Percentiles rank a stretch among this genome's conserved stretches.
phyloP scores from a whole-genome alignment of 2,888 invertebrate species.

The Tanypteryx hageni region DNA sequence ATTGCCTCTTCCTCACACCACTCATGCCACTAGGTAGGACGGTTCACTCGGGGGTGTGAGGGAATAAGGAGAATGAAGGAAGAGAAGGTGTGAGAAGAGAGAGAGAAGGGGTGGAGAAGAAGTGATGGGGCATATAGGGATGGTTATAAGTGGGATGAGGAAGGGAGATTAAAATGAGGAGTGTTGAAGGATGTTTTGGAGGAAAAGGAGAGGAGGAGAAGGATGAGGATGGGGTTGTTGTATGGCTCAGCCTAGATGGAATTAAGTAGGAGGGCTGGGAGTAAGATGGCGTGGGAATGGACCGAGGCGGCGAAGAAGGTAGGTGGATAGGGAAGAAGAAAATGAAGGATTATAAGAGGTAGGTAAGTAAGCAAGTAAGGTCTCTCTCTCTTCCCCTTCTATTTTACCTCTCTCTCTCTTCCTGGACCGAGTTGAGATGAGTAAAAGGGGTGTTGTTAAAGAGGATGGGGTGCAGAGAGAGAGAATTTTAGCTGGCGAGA shows the following conservation, averaged over 20 bases:
- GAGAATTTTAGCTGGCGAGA: not conserved
- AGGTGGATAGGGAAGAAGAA: not conserved
- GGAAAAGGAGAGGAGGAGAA: not conserved
- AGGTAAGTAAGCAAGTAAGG: too few species aligned
- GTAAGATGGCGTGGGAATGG: not conserved
- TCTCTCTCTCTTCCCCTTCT: not conserved
- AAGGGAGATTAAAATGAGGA: constrained; percentile 3
- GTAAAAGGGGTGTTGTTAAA: not conserved
- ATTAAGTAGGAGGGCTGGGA: not conserved
- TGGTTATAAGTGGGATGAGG: not conserved
- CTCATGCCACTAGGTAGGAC: not conserved
- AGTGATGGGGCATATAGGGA: not conserved
- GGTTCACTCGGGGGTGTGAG: not conserved
- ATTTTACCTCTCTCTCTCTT: not conserved
- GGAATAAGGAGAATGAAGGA: not conserved
- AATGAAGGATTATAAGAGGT: not conserved
- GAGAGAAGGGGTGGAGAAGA: too few species aligned
- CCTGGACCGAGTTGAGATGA: not conserved
- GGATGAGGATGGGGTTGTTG: not conserved
- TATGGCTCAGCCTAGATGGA: not conserved
- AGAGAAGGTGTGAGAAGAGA: not conserved
- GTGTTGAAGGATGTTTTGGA: not conserved
- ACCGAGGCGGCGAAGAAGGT: not conserved
- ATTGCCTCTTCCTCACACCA: not conserved
- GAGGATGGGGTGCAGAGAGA: not conserved